These are phyloP conservation scores for Dastarcus helophoroides DNA, from an alignment of 2,888 invertebrate genomes.

Conservation along the genomic window DNA sequence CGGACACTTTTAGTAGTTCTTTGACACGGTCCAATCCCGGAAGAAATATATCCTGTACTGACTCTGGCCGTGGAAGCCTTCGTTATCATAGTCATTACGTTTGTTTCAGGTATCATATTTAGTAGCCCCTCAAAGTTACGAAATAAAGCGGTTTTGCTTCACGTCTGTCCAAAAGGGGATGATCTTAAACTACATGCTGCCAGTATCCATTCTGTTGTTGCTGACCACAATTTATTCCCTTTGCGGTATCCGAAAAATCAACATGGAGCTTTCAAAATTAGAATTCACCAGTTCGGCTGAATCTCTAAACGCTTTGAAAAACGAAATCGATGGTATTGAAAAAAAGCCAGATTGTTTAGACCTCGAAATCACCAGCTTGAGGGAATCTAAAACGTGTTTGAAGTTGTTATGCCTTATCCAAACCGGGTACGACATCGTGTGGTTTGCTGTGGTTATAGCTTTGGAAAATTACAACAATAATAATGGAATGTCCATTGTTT, in stretches of 20 bases:
- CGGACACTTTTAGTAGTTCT: too few relatives aligned
- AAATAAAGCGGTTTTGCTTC: constrained; percentile 64
- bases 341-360: constrained; percentile 23
- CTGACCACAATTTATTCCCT: constrained; percentile 51
- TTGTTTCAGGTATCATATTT: constrained; percentile 45
- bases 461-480: constrained; percentile 53
- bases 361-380: constrained; percentile 36
- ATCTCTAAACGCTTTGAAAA: constrained; percentile 29
- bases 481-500: constrained; percentile 48
- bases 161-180: constrained; percentile 67
- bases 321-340: constrained; percentile 26
- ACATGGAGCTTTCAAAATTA: constrained; percentile 33
- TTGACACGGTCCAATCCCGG: too few relatives aligned
- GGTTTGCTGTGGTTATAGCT: constrained; percentile 64
- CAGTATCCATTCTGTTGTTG: constrained; percentile 54
- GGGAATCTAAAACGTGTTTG: constrained; percentile 47
- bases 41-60: too few relatives aligned
- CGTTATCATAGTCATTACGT: not conserved
- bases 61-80: not conserved
- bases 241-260: constrained; percentile 39
- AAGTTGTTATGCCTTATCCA: constrained; percentile 55
- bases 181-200: constrained; percentile 65
- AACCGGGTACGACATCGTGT: constrained; percentile 58
- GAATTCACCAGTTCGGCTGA: constrained; percentile 34
- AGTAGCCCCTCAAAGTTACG: constrained; percentile 58